Percentiles rank a stretch among this genome's conserved stretches.
These are phyloP conservation scores for Limenitis camilla DNA, from an alignment of 2,888 invertebrate genomes.

Conservation along the genomic window DNA sequence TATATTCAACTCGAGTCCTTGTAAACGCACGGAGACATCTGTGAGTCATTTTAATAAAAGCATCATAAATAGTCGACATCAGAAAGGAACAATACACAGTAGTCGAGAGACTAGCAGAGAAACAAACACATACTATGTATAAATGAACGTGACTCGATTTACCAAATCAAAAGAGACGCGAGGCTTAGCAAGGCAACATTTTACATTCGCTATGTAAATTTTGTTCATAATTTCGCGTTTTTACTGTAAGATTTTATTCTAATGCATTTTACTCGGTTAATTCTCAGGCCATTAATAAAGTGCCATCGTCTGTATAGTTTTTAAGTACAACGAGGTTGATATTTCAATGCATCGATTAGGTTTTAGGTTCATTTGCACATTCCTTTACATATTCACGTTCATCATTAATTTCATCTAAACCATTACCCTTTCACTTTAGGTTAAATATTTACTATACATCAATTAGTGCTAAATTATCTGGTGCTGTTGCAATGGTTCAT, in stretches of 20 bases:
- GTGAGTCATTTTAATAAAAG: slow-evolving; percentile 53
- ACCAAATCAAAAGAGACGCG: slow-evolving; percentile 67
- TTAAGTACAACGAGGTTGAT: slow-evolving; percentile 58
- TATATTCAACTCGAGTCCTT: slow-evolving; percentile 44
- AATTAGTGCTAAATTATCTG: slow-evolving; percentile 48
- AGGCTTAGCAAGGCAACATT: slow-evolving; percentile 60
- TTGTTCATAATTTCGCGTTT: slow-evolving; percentile 53
- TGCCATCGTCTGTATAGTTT: slow-evolving; percentile 70
- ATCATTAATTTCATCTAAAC: slow-evolving; percentile 12
- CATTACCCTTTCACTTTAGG: slow-evolving; percentile 13
- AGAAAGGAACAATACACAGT: slow-evolving; percentile 49
- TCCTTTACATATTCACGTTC: slow-evolving; percentile 21
- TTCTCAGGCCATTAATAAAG: slow-evolving; percentile 73
- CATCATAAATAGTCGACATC: slow-evolving; percentile 55
- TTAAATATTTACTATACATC: slow-evolving; percentile 5
- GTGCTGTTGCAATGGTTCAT: slow-evolving; percentile 58
- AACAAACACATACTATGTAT: slow-evolving; percentile 47
- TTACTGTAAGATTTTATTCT: slow-evolving; percentile 60
- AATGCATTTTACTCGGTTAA: slow-evolving; percentile 73
- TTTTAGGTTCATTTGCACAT: slow-evolving; percentile 36
- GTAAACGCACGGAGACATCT: slow-evolving; percentile 44
- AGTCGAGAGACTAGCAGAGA: slow-evolving; percentile 47
- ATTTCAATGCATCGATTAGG: slow-evolving; percentile 55
- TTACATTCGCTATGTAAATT: slow-evolving; percentile 47
- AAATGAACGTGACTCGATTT: slow-evolving; percentile 65